These are phyloP conservation scores for Pluvianellus socialis DNA, from an alignment of 2,113 vertebrate genomes.

Conservation along the genomic window DNA sequence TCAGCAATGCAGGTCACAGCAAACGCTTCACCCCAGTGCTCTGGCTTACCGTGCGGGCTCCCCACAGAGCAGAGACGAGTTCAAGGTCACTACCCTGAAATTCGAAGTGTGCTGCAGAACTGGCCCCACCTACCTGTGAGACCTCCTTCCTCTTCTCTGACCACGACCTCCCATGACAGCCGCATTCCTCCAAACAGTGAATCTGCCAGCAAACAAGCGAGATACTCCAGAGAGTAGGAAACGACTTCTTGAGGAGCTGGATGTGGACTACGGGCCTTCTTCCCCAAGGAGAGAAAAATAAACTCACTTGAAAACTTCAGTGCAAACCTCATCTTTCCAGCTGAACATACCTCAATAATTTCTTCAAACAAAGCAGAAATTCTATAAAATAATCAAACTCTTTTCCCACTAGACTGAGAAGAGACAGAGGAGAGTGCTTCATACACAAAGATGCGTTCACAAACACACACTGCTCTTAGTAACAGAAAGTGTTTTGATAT, in stretches of 20 bases:
- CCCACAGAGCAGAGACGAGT: background rate
- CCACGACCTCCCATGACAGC: background rate
- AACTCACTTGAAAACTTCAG: conserved; percentile 20
- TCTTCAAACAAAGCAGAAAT: conserved; percentile 3
- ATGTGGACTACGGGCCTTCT: background rate
- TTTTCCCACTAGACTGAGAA: background rate
- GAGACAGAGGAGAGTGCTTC: background rate
- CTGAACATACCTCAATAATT: conserved; percentile 17
- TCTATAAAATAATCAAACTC: conserved; percentile 21
- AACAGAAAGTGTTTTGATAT: conserved; percentile 32
- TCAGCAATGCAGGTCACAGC: conserved; percentile 38
- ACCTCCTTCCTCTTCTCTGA: background rate
- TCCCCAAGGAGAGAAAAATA: conserved; percentile 40
- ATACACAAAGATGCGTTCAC: background rate
- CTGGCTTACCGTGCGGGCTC: background rate
- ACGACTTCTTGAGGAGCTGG: background rate
- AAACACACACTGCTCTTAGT: background rate
- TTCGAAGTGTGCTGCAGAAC: background rate
- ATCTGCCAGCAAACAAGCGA: background rate
- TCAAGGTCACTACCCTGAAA: conserved; percentile 30
- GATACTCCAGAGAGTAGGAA: background rate
- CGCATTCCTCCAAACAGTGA: background rate
- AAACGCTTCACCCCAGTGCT: conserved; percentile 12
- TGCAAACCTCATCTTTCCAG: background rate
- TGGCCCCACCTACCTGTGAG: background rate